Conservation (phyloP, 2,797 vertebrate species). For the Enteromius anoplus region DNA sequence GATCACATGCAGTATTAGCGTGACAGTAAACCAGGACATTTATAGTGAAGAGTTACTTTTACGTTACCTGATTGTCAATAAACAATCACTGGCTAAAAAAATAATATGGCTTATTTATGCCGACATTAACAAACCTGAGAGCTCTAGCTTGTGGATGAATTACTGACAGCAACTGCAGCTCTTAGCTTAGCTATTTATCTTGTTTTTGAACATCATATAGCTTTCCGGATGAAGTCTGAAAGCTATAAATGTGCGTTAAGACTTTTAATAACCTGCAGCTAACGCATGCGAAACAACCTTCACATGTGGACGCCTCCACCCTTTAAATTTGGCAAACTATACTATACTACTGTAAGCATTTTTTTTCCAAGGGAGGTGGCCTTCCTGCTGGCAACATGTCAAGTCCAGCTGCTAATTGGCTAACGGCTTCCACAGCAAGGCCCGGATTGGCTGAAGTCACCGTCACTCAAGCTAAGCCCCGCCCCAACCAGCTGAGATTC, state of each 20-base stretch:
- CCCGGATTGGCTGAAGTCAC: slow-evolving; percentile 66
- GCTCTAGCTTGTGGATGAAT: background rate
- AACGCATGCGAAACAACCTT: background rate
- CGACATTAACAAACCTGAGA: background rate
- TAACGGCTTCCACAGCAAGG: background rate
- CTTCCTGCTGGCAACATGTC: slow-evolving; percentile 35
- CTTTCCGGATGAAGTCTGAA: background rate
- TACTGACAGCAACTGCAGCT: background rate
- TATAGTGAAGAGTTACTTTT: background rate
- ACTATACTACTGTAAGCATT: slow-evolving; percentile 21
- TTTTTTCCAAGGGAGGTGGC: slow-evolving; percentile 18
- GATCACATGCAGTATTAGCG: background rate
- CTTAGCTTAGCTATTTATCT: background rate
- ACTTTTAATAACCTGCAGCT: background rate
- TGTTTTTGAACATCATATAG: background rate
- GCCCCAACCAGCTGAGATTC: slow-evolving; percentile 74
- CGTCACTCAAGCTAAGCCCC: slow-evolving; percentile 63
- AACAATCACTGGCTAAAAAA: background rate
- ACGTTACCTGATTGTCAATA: background rate
- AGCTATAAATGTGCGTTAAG: background rate
- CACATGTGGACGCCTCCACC: slow-evolving; percentile 51
- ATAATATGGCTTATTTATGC: background rate
- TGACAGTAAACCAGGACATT: background rate
- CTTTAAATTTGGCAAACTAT: slow-evolving; percentile 41
- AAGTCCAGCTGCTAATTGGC: slow-evolving; percentile 65